A percentile compares a stretch with the other conserved stretches of the same genome.
Conservation (phyloP, 1,140 invertebrate species). For the Eurytemora carolleeae region DNA sequence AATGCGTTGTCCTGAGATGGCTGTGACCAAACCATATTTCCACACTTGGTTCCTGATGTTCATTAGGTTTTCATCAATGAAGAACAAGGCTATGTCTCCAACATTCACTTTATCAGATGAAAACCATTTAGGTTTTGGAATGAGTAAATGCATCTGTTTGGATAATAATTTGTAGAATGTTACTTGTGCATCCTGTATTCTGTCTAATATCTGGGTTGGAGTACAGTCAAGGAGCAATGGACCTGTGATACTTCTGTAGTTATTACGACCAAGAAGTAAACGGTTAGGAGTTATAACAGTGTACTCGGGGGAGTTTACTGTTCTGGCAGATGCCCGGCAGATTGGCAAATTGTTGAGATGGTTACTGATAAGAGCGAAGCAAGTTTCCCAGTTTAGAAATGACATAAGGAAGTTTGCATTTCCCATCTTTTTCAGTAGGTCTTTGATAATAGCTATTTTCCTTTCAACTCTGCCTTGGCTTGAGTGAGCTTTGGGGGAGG, state of each 20-base stretch:
- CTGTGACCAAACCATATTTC: neutral
- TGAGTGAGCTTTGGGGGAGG: neutral
- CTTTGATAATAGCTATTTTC: neutral
- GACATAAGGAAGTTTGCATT: neutral
- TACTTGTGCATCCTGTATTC: neutral
- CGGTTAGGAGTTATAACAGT: neutral
- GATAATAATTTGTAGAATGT: neutral
- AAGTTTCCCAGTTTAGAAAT: neutral
- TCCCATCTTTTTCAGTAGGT: neutral
- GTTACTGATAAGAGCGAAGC: neutral
- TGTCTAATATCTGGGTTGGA: neutral
- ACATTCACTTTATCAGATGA: neutral
- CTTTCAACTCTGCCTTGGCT: neutral
- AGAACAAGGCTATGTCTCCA: neutral
- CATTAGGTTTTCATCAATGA: neutral
- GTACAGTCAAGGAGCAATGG: neutral
- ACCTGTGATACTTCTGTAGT: neutral
- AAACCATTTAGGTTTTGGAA: neutral
- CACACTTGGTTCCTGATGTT: neutral
- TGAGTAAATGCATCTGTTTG: neutral
- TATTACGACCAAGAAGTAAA: neutral
- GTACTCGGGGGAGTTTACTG: neutral
- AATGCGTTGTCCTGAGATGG: neutral
- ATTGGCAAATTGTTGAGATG: neutral
- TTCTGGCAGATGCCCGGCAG: neutral